Conservation (phyloP, 2,888 invertebrate genomes). For the Aproaerema taeniolella region DNA sequence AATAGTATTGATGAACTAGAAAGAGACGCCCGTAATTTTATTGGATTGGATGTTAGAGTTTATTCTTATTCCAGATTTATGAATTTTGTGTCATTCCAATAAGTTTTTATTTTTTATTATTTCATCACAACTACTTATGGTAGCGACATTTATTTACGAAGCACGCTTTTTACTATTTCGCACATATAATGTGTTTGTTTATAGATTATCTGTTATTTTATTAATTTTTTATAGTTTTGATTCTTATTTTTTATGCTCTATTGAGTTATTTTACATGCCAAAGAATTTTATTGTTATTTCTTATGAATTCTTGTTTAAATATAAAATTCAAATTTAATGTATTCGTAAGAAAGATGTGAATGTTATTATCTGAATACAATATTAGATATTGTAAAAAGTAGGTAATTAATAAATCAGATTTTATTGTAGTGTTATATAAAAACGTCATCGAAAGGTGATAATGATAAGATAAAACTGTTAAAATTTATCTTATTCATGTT, state of each 20-base stretch:
- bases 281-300: slow-evolving; percentile 27
- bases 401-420: slow-evolving; percentile 7
- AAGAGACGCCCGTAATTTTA: neutral
- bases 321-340: neutral
- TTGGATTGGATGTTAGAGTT: neutral
- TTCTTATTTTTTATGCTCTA: slow-evolving; percentile 19
- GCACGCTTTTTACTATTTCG: slow-evolving; percentile 17
- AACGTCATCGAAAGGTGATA: neutral
- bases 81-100: no score
- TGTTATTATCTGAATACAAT: neutral
- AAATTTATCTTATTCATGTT: no score
- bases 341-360: neutral
- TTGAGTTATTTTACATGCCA: slow-evolving; percentile 31
- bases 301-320: neutral
- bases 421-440: slow-evolving; percentile 4
- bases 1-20: neutral
- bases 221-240: neutral
- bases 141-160: neutral
- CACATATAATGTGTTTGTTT: slow-evolving; percentile 36
- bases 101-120: no score
- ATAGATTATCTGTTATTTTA: slow-evolving; percentile 19
- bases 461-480: neutral
- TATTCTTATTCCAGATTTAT: no score
- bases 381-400: slow-evolving; percentile 7
- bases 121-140: neutral